Conservation (phyloP, 2,888 invertebrate species). For the Isotomurus palustris region DNA sequence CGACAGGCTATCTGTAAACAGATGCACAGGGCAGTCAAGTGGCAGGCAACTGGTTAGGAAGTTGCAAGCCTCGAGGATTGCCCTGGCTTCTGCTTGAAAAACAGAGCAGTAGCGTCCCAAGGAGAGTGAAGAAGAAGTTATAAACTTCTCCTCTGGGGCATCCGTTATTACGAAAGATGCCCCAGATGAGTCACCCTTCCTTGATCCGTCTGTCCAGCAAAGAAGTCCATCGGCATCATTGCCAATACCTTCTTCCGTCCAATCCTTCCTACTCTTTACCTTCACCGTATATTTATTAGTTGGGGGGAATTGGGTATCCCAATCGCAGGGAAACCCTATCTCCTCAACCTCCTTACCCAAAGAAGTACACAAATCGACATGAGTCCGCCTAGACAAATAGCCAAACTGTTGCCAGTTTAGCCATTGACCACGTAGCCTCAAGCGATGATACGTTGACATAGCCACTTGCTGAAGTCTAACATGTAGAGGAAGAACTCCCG, state of each 20-base stretch:
- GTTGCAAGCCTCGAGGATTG: background rate
- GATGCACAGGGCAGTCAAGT: background rate
- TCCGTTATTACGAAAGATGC: background rate
- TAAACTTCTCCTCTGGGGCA: background rate
- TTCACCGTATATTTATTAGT: no score
- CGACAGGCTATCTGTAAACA: slow-evolving; percentile 16
- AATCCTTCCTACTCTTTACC: no score
- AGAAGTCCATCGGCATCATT: no score
- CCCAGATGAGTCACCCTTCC: background rate
- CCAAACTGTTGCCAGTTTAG: no score
- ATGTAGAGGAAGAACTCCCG: slow-evolving; percentile 7
- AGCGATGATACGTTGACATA: no score
- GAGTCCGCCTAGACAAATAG: no score
- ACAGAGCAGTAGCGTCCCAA: slow-evolving; percentile 6
- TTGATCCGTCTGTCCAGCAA: background rate
- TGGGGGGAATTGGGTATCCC: no score
- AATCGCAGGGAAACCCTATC: no score
- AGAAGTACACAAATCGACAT: no score
- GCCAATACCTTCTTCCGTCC: no score
- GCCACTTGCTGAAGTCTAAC: background rate
- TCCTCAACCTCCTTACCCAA: no score
- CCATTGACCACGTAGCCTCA: no score
- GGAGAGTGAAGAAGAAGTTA: slow-evolving; percentile 1
- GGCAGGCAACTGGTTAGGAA: background rate
- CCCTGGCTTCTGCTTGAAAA: slow-evolving; percentile 19